Evolutionary conservation across 2,797 vertebrate genomes (phyloP).

Genomic region (Cyprinella venusta): DNA sequence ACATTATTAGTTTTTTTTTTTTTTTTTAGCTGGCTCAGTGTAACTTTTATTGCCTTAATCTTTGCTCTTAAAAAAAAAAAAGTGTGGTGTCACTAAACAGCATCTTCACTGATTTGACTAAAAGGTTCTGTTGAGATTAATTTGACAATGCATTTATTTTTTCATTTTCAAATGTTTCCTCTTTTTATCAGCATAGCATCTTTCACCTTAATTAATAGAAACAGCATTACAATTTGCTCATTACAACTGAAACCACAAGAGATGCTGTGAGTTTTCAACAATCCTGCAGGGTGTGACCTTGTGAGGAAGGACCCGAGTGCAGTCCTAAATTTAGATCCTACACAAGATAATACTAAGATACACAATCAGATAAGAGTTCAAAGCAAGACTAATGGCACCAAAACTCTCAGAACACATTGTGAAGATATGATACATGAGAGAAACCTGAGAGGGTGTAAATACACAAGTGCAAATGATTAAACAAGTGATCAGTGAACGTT

Average conservation of each 20-base stretch:
- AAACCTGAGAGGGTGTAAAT: neutral
- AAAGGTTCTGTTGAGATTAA: conserved; percentile 40
- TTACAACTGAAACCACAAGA: conserved; percentile 45
- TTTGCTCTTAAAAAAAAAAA: neutral
- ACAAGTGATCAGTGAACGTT: neutral
- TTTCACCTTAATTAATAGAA: conserved; percentile 60
- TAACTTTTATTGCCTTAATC: neutral
- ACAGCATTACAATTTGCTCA: conserved; percentile 49
- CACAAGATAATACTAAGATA: conserved; percentile 18
- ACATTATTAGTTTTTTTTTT: neutral
- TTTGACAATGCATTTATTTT: conserved; percentile 45
- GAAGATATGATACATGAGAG: neutral
- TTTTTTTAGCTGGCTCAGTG: neutral
- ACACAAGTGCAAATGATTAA: neutral
- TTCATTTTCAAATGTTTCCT: conserved; percentile 44
- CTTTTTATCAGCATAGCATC: neutral
- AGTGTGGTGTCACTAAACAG: conserved; percentile 17
- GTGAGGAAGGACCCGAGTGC: conserved; percentile 1
- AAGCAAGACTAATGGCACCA: conserved; percentile 12
- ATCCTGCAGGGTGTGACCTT: conserved; percentile 50
- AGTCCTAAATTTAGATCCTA: conserved; percentile 26
- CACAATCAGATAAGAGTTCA: neutral
- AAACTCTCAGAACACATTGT: neutral
- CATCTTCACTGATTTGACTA: conserved; percentile 15
- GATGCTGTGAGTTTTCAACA: conserved; percentile 48